A percentile compares a stretch with the other conserved stretches of the same genome.
phyloP scores from a whole-genome alignment of 2,113 vertebrate species.

The Zosterops hypoxanthus region DNA sequence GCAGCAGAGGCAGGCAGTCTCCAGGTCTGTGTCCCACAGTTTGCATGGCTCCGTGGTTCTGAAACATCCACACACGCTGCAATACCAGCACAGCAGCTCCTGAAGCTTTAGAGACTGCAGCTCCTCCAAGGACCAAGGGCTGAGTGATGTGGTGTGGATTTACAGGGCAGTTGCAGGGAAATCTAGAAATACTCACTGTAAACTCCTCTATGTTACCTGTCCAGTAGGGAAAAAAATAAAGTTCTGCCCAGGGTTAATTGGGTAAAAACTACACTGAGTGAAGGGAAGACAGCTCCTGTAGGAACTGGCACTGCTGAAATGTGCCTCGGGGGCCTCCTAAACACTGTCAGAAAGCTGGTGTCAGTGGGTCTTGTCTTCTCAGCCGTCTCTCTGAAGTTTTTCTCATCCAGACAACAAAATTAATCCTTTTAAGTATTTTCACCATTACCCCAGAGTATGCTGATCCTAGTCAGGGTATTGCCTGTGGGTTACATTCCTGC shows the following conservation, averaged over 20 bases:
- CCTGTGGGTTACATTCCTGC: accelerated
- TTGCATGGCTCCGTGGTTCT: accelerated
- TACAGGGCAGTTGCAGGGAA: background rate
- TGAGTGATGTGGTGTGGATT: background rate
- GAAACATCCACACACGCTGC: background rate
- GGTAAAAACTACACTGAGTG: background rate
- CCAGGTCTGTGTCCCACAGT: too few species aligned
- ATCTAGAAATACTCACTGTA: background rate
- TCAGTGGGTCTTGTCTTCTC: background rate
- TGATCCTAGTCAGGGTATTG: background rate
- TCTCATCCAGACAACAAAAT: background rate
- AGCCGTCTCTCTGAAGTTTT: background rate
- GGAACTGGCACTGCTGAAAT: background rate
- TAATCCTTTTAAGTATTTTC: background rate
- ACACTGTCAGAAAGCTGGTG: background rate
- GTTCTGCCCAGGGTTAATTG: background rate
- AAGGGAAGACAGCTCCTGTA: background rate
- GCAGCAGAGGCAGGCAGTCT: background rate
- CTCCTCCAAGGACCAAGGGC: background rate
- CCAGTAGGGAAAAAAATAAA: background rate
- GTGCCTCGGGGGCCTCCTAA: accelerated
- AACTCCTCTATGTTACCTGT: background rate
- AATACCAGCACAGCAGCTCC: background rate
- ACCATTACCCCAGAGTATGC: background rate
- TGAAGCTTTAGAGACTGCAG: background rate